Percentiles rank a stretch among this genome's conserved stretches.
These are phyloP conservation scores for Cyclophora albipunctata DNA, from an alignment of 2,888 invertebrate genomes.

Conservation along the genomic window DNA sequence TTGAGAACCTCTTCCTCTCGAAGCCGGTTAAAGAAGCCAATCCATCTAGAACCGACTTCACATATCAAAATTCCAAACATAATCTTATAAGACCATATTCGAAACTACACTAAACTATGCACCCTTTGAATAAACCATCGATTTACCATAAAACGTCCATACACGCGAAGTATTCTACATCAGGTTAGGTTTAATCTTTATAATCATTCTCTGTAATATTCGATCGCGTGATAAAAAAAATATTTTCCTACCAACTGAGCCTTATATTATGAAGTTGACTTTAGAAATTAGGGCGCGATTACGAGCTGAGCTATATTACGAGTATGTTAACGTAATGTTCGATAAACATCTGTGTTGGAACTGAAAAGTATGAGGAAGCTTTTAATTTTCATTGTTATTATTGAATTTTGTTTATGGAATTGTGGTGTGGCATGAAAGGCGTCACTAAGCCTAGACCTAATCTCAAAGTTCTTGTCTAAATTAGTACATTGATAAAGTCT, in stretches of 20 bases:
- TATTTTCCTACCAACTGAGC: no score
- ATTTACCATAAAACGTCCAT: constrained; percentile 16
- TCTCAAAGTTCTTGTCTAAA: no score
- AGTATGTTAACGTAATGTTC: no score
- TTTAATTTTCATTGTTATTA: no score
- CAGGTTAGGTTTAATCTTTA: constrained; percentile 5
- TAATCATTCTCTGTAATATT: constrained; percentile 2
- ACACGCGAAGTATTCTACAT: constrained; percentile 12
- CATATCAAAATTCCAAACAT: constrained; percentile 20
- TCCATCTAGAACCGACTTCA: constrained; percentile 10
- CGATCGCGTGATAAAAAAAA: no score
- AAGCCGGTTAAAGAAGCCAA: constrained; percentile 12
- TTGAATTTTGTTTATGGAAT: no score
- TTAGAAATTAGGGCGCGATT: not conserved
- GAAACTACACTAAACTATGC: constrained; percentile 24
- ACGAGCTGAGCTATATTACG: not conserved
- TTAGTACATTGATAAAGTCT: no score
- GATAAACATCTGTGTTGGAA: no score
- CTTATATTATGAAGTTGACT: not conserved
- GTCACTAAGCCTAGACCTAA: no score
- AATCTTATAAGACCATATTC: constrained; percentile 26
- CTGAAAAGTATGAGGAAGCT: no score
- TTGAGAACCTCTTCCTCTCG: no score
- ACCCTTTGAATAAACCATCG: constrained; percentile 16
- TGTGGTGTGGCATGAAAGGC: no score